phyloP scores from a whole-genome alignment of 2,888 invertebrate species.

The Mesopsocus fuscifrons region DNA sequence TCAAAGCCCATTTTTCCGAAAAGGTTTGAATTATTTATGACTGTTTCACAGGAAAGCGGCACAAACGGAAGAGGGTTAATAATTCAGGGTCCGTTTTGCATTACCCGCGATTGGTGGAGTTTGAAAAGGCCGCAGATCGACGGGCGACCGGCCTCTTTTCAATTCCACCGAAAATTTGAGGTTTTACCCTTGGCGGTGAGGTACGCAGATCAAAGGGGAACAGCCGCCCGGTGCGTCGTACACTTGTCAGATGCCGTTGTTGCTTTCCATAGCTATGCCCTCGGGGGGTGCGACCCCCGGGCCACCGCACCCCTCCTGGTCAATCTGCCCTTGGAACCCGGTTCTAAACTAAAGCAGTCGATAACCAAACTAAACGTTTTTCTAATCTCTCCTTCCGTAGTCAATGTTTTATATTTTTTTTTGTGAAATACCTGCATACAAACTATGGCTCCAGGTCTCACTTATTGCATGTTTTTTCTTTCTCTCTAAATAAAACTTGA shows the following conservation, averaged over 20 bases:
- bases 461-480: not conserved
- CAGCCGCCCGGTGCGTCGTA: slow-evolving; percentile 9
- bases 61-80: too few species aligned
- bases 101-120: too few species aligned
- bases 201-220: slow-evolving; percentile 7
- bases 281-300: slow-evolving; percentile 6
- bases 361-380: not conserved
- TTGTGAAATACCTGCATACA: not conserved
- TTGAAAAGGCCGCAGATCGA: too few species aligned
- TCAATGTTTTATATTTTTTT: not conserved
- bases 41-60: too few species aligned
- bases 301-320: not conserved
- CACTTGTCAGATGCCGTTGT: slow-evolving; percentile 10
- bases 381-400: slow-evolving; percentile 1
- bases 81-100: too few species aligned
- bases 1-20: too few species aligned
- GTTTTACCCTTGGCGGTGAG: not conserved
- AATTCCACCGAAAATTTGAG: too few species aligned
- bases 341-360: too few species aligned
- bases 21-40: too few species aligned
- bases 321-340: slow-evolving; percentile 3
- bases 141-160: too few species aligned
- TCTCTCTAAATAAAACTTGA: too few species aligned
- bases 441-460: slow-evolving; percentile 8
- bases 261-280: slow-evolving; percentile 8